phyloP scores from a whole-genome alignment of 2,888 invertebrate genomes.

The Stenodema calcarata region DNA sequence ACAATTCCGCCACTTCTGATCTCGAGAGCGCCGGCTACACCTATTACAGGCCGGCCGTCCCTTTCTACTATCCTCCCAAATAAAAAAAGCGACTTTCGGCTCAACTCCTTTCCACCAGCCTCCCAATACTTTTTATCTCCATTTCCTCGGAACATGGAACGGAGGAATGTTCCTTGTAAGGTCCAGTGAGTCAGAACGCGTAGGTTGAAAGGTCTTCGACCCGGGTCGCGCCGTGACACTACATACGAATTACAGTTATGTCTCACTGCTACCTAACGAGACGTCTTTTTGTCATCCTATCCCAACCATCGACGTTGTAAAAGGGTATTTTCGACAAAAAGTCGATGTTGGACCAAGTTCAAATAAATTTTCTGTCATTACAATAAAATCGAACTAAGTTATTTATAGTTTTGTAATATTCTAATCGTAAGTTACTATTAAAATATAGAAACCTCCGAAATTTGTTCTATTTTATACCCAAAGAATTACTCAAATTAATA shows the following conservation, averaged over 20 bases:
- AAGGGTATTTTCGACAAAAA: neutral
- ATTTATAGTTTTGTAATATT: conserved; percentile 28
- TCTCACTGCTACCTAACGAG: neutral
- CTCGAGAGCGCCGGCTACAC: conserved; percentile 39
- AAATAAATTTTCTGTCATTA: neutral
- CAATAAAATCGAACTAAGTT: conserved; percentile 10
- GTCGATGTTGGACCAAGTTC: neutral
- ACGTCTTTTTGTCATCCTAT: neutral
- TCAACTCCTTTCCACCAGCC: neutral
- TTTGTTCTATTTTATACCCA: neutral
- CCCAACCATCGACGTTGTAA: neutral
- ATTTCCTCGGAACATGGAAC: neutral
- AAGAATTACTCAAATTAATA: too few relatives aligned
- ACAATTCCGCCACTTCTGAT: conserved; percentile 28
- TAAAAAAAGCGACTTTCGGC: neutral
- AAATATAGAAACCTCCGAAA: neutral
- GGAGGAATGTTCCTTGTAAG: neutral
- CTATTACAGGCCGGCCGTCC: conserved; percentile 44
- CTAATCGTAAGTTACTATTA: neutral
- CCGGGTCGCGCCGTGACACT: neutral
- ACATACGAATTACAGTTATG: neutral
- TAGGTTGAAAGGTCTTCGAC: conserved; percentile 26
- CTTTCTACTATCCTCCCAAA: conserved; percentile 39
- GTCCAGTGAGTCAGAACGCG: conserved; percentile 24
- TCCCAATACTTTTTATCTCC: neutral